Evolutionary conservation across 2,113 vertebrate genomes (phyloP).

Genomic region (Clinocottus analis): DNA sequence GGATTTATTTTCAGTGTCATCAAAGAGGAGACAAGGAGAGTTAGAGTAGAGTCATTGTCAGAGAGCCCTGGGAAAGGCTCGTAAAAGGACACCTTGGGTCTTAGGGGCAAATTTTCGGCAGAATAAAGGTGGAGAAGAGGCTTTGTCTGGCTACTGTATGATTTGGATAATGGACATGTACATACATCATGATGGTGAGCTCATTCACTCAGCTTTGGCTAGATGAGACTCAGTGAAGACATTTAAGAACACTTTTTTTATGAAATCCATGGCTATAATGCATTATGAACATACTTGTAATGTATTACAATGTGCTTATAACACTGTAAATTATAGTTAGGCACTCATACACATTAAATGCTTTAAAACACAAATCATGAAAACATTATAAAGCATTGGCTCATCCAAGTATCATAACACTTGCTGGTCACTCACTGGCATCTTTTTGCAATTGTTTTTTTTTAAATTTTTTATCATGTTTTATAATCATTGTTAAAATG

Average conservation of each 20-base stretch:
- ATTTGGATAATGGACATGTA: conserved; percentile 65
- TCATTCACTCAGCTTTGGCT: conserved; percentile 53
- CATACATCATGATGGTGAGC: conserved; percentile 68
- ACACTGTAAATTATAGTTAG: background rate
- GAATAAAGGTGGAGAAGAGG: conserved; percentile 63
- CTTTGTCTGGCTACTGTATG: conserved; percentile 67
- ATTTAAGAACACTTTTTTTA: background rate
- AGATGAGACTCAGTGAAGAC: background rate
- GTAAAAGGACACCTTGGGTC: conserved; percentile 71
- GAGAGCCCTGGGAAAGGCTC: conserved; percentile 70
- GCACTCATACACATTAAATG: background rate
- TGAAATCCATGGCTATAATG: background rate
- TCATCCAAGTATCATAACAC: too few species aligned
- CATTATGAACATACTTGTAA: background rate
- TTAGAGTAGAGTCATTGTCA: conserved; percentile 78
- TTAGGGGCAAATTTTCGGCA: conserved; percentile 65
- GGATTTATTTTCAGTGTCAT: conserved; percentile 66
- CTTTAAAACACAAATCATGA: background rate
- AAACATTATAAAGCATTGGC: background rate
- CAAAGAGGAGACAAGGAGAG: conserved; percentile 59
- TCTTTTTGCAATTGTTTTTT: background rate
- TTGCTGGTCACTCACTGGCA: too few species aligned
- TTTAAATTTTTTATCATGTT: too few species aligned
- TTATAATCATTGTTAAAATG: background rate
- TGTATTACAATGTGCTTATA: background rate